Evolutionary conservation across 1,140 invertebrate genomes (phyloP).

Genomic region (Thaumetopoea pityocampa): DNA sequence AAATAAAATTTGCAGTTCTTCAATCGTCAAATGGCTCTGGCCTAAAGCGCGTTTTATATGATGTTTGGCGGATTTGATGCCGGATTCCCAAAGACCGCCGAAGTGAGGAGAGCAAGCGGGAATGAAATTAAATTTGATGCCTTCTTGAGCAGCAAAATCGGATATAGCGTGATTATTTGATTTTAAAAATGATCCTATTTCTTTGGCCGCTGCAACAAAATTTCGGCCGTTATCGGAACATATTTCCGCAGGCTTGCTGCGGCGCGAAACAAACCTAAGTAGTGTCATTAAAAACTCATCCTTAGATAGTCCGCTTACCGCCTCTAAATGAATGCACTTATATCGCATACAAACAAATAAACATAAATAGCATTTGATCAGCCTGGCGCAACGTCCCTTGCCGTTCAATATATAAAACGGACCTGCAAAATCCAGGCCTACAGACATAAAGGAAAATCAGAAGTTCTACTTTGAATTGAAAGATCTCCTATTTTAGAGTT

Average conservation of each 20-base stretch:
- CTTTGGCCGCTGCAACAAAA: slow-evolving; percentile 13
- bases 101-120: neutral
- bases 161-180: neutral
- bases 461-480: slow-evolving; percentile 7
- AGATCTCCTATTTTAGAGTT: slow-evolving; percentile 12
- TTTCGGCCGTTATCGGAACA: slow-evolving; percentile 17
- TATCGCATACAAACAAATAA: slow-evolving; percentile 24
- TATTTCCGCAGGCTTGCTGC: slow-evolving; percentile 23
- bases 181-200: slow-evolving; percentile 7
- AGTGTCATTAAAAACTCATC: slow-evolving; percentile 23
- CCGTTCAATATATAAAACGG: slow-evolving; percentile 19
- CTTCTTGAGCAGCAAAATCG: slow-evolving; percentile 1
- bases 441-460: slow-evolving; percentile 17
- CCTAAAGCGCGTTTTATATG: neutral
- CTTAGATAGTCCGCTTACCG: slow-evolving; percentile 18
- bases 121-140: neutral
- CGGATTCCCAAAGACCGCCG: neutral
- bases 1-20: neutral
- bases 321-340: slow-evolving; percentile 25
- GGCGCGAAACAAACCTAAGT: slow-evolving; percentile 25
- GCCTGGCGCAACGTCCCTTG: slow-evolving; percentile 12
- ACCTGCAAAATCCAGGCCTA: slow-evolving; percentile 20
- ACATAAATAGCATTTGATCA: slow-evolving; percentile 23
- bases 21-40: neutral
- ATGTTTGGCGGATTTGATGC: neutral